phyloP scores from a whole-genome alignment of 2,888 invertebrate genomes.

The Nomada goodeniana region DNA sequence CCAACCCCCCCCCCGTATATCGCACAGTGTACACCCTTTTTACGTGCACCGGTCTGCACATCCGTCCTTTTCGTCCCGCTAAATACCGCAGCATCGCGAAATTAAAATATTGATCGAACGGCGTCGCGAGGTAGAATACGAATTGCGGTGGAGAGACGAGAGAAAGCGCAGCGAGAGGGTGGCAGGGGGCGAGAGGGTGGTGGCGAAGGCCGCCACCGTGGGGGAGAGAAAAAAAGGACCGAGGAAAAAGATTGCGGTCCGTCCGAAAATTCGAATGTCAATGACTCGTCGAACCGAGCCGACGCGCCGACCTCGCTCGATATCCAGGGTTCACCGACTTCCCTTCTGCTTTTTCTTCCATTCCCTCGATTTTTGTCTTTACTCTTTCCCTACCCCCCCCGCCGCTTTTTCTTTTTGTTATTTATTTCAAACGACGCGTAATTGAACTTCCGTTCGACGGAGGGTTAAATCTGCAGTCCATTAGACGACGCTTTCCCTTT shows the following conservation, averaged over 20 bases:
- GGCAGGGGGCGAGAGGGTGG: background rate
- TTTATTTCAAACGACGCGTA: constrained; percentile 9
- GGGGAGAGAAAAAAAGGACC: constrained; percentile 14
- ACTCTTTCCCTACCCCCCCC: background rate
- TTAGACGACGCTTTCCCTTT: background rate
- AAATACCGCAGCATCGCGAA: constrained; percentile 84
- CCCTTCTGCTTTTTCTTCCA: background rate
- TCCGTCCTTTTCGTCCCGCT: constrained; percentile 76
- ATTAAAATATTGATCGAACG: constrained; percentile 84
- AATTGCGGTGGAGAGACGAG: constrained; percentile 78
- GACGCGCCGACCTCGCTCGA: constrained; percentile 53
- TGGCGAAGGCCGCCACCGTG: constrained; percentile 15
- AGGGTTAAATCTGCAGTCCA: background rate
- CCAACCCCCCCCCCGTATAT: no score
- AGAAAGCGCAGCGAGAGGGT: background rate
- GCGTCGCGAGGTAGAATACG: constrained; percentile 77
- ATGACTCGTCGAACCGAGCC: constrained; percentile 62
- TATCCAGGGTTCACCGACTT: constrained; percentile 52
- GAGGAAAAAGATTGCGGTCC: constrained; percentile 61
- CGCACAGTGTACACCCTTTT: constrained; percentile 59
- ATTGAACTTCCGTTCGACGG: constrained; percentile 17
- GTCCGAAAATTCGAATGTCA: constrained; percentile 64
- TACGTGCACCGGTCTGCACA: constrained; percentile 64
- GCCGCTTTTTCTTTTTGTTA: no score
- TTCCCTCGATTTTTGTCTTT: background rate